Base-by-base conservation (phyloP, 2,888 invertebrate species). In the Heliconius charithonia region DNA sequence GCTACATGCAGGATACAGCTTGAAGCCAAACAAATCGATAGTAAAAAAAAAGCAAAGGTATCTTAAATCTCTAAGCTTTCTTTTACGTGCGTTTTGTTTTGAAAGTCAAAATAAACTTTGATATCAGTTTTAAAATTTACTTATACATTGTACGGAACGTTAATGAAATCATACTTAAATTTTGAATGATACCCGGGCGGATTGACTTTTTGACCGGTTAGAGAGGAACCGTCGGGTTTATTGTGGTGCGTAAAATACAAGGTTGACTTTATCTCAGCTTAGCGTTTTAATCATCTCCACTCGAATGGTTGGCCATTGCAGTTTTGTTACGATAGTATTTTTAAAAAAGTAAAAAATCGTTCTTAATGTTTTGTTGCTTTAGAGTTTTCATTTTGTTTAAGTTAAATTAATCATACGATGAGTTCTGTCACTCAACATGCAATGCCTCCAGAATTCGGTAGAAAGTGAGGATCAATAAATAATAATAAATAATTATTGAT, bases 221-320 rank as follows among this genome's bases (percentile, higher is more conserved):
- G 32, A 77, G 56, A 56, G 72, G 25, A 77, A 56, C 72, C 56
- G 74, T 65, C 16, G 56, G 32, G 67, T 41, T 76, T 73, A 66
- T 67, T 59, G 59, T 41, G 63, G 56, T 56, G 67, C 66, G 41
- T 77, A 77, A 77, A 77, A 77, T 77, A 77, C 66, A 77, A 77
- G 66, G 73, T 77, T 77, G 59, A 41, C 45, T 72, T 22, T 71
- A 32, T 69, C 32, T n/a, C 7, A 32, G 59, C 32, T 72, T 22
- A 59, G 16, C 32, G 32, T 41, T 27, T 59, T 72, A 72, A 72
- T 72, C 32, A 72, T 72, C 59, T 72, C 22, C 72, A 25, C 72
- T 72, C 6, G 32, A 32, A 72, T n/a, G 72, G 41, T 41, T 59
- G 45, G 6, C 32, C 25, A 16, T 59, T 32, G 71, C 32, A n/a